phyloP scores from a whole-genome alignment of 2,113 vertebrate genomes.

The Pachypanchax playfairii region DNA sequence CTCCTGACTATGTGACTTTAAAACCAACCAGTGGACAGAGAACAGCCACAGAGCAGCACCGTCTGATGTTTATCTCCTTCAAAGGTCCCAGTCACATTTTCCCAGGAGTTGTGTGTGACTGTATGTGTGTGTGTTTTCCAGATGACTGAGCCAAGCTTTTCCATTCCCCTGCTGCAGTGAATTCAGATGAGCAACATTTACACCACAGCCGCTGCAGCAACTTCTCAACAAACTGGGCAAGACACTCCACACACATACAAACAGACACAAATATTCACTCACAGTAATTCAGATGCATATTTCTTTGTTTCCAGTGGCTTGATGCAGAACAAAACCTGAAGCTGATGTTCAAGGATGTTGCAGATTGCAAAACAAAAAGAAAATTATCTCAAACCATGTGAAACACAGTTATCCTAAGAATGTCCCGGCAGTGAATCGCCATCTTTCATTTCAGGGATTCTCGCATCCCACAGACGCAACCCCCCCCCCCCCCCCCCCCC shows the following conservation, averaged over 20 bases:
- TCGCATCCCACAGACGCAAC: conserved; percentile 4
- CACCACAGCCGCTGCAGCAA: conserved; percentile 21
- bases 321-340: conserved; percentile 14
- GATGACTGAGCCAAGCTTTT: conserved; percentile 71
- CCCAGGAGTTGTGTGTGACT: conserved; percentile 60
- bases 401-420: not conserved
- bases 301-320: conserved; percentile 43
- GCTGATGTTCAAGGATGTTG: not conserved
- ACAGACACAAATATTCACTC: conserved; percentile 58
- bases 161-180: conserved; percentile 62
- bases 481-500: not conserved
- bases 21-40: conserved; percentile 53
- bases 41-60: conserved; percentile 50
- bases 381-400: conserved; percentile 8
- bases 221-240: conserved; percentile 31
- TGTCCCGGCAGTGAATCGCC: not conserved
- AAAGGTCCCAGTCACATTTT: conserved; percentile 73
- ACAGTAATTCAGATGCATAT: conserved; percentile 54
- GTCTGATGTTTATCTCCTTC: conserved; percentile 68
- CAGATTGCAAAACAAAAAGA: not conserved
- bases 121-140: conserved; percentile 53
- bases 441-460: conserved; percentile 19
- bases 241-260: conserved; percentile 14
- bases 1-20: conserved; percentile 23
- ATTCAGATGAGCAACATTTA: conserved; percentile 63